Conservation (phyloP, 2,113 vertebrate species). For the Oxyruncus cristatus region DNA sequence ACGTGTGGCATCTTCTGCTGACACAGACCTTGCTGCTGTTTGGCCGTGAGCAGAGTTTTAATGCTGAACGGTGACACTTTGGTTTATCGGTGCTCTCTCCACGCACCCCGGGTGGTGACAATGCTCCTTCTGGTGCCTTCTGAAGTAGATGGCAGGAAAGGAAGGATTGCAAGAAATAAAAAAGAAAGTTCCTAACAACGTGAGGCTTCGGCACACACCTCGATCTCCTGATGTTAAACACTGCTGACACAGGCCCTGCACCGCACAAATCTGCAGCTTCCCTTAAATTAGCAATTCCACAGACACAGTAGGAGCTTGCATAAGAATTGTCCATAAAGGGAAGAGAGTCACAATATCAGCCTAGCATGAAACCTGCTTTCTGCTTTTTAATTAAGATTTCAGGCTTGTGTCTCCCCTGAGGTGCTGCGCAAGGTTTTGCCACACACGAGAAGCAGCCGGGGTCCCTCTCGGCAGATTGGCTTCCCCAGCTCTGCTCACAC, state of each 20-base stretch:
- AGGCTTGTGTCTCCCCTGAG: conserved; percentile 47
- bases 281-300: conserved; percentile 66
- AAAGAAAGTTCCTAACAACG: not conserved
- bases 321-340: conserved; percentile 63
- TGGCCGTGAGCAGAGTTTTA: not conserved
- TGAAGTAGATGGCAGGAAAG: not conserved
- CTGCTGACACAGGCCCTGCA: conserved; percentile 51
- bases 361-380: conserved; percentile 58
- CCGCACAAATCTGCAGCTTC: conserved; percentile 20
- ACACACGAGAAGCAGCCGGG: not conserved
- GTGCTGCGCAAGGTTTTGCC: not conserved
- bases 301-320: conserved; percentile 61
- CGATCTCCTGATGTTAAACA: conserved; percentile 20
- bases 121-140: not conserved
- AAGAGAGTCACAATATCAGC: conserved; percentile 54
- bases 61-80: not conserved
- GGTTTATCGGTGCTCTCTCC: not conserved
- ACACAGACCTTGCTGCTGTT: rapidly evolving
- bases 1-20: rapidly evolving
- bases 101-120: not conserved
- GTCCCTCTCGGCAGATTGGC: conserved; percentile 30
- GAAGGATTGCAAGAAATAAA: not conserved
- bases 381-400: conserved; percentile 74
- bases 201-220: conserved; percentile 5
- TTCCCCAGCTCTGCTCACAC: not conserved